Evolutionary conservation across 2,888 invertebrate species (phyloP), one percentile per base, ranked within the genome.

Genomic region (Physocephala rufipes): DNA sequence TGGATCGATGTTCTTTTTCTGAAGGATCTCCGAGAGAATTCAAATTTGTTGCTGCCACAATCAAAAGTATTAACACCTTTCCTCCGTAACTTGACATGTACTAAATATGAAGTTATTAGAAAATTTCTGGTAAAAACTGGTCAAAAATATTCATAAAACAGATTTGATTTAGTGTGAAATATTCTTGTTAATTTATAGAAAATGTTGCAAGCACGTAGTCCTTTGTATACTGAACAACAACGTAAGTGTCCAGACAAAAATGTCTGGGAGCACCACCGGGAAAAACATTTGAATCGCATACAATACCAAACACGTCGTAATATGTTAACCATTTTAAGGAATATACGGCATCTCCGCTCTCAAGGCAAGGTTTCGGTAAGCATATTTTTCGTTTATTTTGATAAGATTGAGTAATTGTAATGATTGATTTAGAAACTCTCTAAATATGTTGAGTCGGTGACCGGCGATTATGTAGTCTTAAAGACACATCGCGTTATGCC

Each of bases 401-500:
- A 7, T 7, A 7, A 7, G 36, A 7, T 36, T 9, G 4, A 7
- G 36, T 36, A 36, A 36, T 36, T 36, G 36, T 36, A 36, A 7
- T 9, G 36, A 36, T 36, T 4, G 36, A 36, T 36, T 13, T 53
- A 84, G 85, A 81, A 81, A 76, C 76, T 84, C 0, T 74, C 78
- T 0, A 73, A 74, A 9, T 84, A 78, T 65, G 76, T 85, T 5
- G 85, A 84, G 71, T 78, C 80, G 30, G 78, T 82, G 2, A 82
- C 84, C 82, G 82, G 84, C 3, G 79, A 83, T 62, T 85, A 83
- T 74, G 80, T 84, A 0, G 79, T 82, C 5, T 74, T 81, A 7
- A 86, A 86, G 74, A 85, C 85, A 0, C 71, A 79, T 47, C 83
- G 85, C 19, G 78, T 85, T 2, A 83, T 85, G 83, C 85, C 86